Evolutionary conservation across 2,888 invertebrate genomes (phyloP), one percentile per base, ranked within the genome.

Genomic region (Melinaea marsaeus): DNA sequence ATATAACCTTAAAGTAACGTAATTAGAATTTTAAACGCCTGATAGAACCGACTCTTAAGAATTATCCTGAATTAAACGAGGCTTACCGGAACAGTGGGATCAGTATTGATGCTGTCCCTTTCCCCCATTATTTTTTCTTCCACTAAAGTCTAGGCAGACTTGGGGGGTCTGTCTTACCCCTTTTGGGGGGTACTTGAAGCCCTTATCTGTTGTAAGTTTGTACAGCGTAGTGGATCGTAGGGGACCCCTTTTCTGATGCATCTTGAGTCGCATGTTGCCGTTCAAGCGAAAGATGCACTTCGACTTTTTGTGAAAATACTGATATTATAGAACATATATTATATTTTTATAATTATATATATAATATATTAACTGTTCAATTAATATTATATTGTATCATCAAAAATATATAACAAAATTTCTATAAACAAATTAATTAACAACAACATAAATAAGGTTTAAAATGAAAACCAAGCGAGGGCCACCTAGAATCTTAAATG

Each of bases 121-220:
- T 79, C 79, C 71, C 78, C 77, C 80, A 79, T 83, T 84, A 84
- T 86, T 86, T 85, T 87, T 88, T 86, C 86, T 88, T 85, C 79
- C 86, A 84, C 85, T 85, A 86, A 84, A 84, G 85, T 85, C 86
- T 85, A 86, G 86, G 83, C 73, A 78, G 79, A 79, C 81, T 86
- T 84, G 84, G 86, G 85, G 81, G 80, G 86, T 74, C 78, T 84
- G 84, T 90, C 90, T 90, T 90, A 87, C 88, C 88, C 89, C 89
- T 88, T 89, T 89, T 86, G 83, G 89, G 89, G 88, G 88, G 88
- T 85, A 85, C 89, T 88, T 85, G 80, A 81, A 77, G 77, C 88
- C 88, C 89, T 90, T 88, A 90, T 89, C 90, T 86, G 86, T 85
- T 79, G 85, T 86, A 90, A 90, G 90, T 90, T 90, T 90, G 89